These are phyloP conservation scores for Hystrix brachyura DNA, from an alignment of 2,113 vertebrate species.

Conservation along the genomic window DNA sequence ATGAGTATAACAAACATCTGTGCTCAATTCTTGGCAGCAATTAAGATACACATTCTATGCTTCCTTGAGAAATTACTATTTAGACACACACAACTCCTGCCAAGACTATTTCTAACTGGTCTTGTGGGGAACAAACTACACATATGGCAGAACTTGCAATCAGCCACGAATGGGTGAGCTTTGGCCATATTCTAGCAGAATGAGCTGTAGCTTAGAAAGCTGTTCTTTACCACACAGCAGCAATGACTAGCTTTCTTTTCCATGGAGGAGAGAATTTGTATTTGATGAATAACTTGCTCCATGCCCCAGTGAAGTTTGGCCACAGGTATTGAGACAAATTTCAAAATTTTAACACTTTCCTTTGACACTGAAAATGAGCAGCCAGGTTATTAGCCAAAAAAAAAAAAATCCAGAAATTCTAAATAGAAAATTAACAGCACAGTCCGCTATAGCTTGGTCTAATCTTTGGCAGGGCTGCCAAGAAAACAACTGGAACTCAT, in stretches of 20 bases:
- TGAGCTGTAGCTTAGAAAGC: constrained; percentile 9
- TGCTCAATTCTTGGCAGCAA: neutral
- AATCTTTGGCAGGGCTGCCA: neutral
- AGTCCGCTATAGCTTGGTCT: neutral
- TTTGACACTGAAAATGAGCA: constrained; percentile 33
- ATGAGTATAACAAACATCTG: constrained; percentile 34
- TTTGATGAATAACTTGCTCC: constrained; percentile 55
- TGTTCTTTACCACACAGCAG: constrained; percentile 23
- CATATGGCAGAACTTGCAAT: neutral
- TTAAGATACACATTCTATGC: neutral
- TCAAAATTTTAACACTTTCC: constrained; percentile 30
- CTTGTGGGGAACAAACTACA: neutral
- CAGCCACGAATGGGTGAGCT: constrained; percentile 9
- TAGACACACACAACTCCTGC: neutral
- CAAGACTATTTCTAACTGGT: constrained; percentile 53
- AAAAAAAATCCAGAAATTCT: constrained; percentile 54
- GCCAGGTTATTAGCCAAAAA: neutral
- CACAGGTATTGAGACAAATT: constrained; percentile 15
- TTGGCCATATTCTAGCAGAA: neutral
- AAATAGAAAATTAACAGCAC: constrained; percentile 46
- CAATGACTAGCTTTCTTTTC: constrained; percentile 6
- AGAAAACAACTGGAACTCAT: constrained; percentile 17
- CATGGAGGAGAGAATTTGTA: neutral
- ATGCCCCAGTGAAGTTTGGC: constrained; percentile 8
- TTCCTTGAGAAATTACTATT: constrained; percentile 69